phyloP scores from a whole-genome alignment of 2,113 vertebrate species.

The Polyodon spathula region DNA sequence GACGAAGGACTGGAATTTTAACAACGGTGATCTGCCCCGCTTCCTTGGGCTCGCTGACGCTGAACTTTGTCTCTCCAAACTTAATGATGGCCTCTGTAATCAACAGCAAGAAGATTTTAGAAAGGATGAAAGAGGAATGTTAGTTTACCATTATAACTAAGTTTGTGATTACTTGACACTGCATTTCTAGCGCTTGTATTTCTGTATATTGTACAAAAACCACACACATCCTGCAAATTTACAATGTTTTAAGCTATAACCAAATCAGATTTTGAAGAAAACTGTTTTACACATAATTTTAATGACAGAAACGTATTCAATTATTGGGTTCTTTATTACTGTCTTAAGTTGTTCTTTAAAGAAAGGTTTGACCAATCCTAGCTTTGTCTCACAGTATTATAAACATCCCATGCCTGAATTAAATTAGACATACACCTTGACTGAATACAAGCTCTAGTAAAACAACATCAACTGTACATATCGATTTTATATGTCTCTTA shows the following conservation, averaged over 20 bases:
- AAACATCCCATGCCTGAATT: too few species aligned
- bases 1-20: conserved; percentile 72
- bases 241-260: not conserved
- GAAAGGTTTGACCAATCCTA: too few species aligned
- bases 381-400: too few species aligned
- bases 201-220: too few species aligned
- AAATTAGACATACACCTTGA: not conserved
- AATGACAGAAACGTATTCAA: too few species aligned
- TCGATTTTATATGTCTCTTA: conserved; percentile 45
- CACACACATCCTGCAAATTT: too few species aligned
- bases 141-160: conserved; percentile 11
- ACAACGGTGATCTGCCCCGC: conserved; percentile 50
- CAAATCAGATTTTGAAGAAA: not conserved
- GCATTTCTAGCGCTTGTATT: not conserved
- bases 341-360: too few species aligned
- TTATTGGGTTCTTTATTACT: too few species aligned
- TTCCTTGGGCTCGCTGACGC: conserved; percentile 61
- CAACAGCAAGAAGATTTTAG: conserved; percentile 17
- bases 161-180: not conserved
- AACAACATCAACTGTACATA: not conserved
- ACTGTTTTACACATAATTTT: not conserved
- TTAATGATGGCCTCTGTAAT: conserved; percentile 74
- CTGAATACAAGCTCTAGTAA: not conserved
- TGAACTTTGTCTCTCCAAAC: conserved; percentile 73
- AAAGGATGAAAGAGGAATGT: too few species aligned